phyloP scores from a whole-genome alignment of 2,888 invertebrate species.

The Mesoligia furuncula region DNA sequence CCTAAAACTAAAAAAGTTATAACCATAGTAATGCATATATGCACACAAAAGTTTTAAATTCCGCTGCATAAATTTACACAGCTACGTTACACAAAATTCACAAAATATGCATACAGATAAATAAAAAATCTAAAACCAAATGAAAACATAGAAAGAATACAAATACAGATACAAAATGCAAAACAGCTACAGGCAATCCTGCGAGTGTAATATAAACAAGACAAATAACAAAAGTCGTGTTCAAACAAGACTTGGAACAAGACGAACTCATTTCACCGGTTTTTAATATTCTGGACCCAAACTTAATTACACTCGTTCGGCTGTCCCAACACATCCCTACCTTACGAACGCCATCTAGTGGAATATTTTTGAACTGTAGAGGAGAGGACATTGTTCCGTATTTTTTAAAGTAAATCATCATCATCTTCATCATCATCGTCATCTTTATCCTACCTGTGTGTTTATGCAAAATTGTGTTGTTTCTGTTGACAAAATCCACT shows the following conservation, averaged over 20 bases:
- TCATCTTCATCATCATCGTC: no score
- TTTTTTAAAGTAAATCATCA: not conserved
- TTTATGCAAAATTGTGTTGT: not conserved
- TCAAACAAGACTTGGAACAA: constrained; percentile 17
- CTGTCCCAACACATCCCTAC: constrained; percentile 1
- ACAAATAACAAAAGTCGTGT: constrained; percentile 13
- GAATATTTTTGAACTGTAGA: constrained; percentile 34
- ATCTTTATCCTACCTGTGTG: no score
- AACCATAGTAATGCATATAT: not conserved
- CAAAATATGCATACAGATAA: not conserved
- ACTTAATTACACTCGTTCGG: constrained; percentile 31
- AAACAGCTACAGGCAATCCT: not conserved
- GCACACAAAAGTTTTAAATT: not conserved
- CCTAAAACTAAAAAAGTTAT: not conserved
- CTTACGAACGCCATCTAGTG: constrained; percentile 51
- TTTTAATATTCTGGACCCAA: constrained; percentile 29
- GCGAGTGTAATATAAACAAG: not conserved
- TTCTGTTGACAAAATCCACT: not conserved
- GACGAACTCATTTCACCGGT: constrained; percentile 17
- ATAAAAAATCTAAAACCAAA: constrained; percentile 11
- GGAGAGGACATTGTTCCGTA: not conserved
- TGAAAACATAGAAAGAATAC: not conserved
- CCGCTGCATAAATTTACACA: constrained; percentile 1
- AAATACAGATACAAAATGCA: not conserved
- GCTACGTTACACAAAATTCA: not conserved